Evolutionary conservation across 2,113 vertebrate genomes (phyloP).

Genomic region (Petroica traversi): DNA sequence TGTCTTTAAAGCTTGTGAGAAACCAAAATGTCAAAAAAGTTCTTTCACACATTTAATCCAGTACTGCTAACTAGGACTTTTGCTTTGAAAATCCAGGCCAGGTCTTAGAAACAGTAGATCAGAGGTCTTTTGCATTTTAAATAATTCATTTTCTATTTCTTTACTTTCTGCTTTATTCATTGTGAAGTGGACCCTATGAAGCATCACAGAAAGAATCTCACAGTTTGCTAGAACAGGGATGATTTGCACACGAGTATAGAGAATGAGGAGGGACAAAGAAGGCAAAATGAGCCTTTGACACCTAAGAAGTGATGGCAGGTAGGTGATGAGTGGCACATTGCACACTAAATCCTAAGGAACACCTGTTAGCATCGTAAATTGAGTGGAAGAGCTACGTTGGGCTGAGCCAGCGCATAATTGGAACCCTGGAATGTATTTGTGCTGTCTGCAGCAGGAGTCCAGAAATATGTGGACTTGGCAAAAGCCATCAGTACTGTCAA

Average conservation of each 20-base stretch:
- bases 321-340: not conserved
- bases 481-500: slow-evolving; percentile 16
- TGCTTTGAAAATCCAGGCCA: not conserved
- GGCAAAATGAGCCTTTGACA: slow-evolving; percentile 2
- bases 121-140: not conserved
- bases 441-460: not conserved
- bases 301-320: slow-evolving; percentile 10
- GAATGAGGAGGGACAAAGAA: not conserved
- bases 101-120: not conserved
- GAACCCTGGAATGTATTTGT: slow-evolving; percentile 21
- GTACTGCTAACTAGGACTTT: not conserved
- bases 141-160: not conserved
- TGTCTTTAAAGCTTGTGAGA: not conserved
- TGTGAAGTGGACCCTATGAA: not conserved
- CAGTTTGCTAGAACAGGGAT: not conserved
- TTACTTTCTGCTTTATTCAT: not conserved
- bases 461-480: slow-evolving; percentile 57
- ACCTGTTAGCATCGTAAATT: not conserved
- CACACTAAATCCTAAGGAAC: not conserved
- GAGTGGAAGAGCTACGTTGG: not conserved
- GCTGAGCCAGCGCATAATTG: not conserved
- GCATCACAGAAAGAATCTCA: not conserved
- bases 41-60: not conserved
- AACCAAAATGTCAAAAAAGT: not conserved
- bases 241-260: not conserved